A percentile compares a stretch with the other conserved stretches of the same genome.
Evolutionary conservation across 1,140 invertebrate species (phyloP).

Genomic region (Pogonomyrmex barbatus): DNA sequence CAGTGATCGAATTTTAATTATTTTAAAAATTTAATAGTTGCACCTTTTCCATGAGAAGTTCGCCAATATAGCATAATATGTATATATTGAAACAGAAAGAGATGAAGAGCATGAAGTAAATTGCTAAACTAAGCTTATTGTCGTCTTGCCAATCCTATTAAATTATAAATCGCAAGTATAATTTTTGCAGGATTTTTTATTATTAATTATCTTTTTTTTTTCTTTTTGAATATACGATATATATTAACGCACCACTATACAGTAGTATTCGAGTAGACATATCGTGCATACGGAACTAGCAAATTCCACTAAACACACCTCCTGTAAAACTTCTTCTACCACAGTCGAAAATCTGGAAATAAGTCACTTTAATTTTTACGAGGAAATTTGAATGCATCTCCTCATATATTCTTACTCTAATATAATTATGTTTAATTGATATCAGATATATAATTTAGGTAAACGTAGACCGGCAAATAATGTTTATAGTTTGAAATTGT

Average conservation of each 20-base stretch:
- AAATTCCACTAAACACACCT: conserved; percentile 76
- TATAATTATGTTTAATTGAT: not conserved
- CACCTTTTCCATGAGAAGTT: conserved; percentile 76
- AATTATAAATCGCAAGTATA: conserved; percentile 19
- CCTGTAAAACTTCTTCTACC: conserved; percentile 70
- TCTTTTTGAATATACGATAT: not conserved
- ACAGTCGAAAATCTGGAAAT: conserved; percentile 71
- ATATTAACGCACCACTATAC: conserved; percentile 71
- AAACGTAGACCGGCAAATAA: not conserved
- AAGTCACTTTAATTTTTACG: not conserved
- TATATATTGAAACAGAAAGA: conserved; percentile 77
- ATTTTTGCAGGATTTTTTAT: not conserved
- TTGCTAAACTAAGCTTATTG: conserved; percentile 63
- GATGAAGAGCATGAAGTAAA: conserved; percentile 69
- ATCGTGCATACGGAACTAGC: conserved; percentile 75
- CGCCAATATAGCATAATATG: conserved; percentile 78
- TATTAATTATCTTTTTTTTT: not conserved
- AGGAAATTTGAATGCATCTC: conserved; percentile 14
- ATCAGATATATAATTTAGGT: not conserved
- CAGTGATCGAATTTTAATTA: not conserved
- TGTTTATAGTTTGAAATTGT: not conserved
- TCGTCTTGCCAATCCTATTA: conserved; percentile 73
- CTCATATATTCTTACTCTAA: not conserved
- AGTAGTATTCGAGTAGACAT: conserved; percentile 77
- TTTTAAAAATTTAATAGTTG: not conserved